phyloP scores from a whole-genome alignment of 2,113 vertebrate species.

The Albula glossodonta region DNA sequence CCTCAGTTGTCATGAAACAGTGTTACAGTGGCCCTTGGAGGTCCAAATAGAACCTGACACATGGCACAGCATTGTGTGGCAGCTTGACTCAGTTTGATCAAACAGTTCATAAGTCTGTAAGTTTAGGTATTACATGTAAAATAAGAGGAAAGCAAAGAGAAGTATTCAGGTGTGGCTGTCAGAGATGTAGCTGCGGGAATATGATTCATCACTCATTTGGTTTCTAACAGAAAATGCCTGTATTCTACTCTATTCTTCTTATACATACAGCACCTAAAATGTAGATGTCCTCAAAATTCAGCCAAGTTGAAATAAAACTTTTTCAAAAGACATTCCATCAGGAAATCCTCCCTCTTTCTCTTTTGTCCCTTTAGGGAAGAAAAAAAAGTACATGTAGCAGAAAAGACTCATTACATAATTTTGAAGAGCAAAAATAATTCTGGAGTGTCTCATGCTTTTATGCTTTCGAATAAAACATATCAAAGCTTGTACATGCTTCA shows the following conservation, averaged over 20 bases:
- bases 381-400: not conserved
- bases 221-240: not conserved
- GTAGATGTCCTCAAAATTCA: conserved; percentile 1
- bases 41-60: too few relatives aligned
- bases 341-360: not conserved
- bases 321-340: conserved; percentile 1
- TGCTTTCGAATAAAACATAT: not conserved
- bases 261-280: not conserved
- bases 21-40: too few relatives aligned
- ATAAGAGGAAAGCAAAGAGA: too few relatives aligned
- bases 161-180: not conserved
- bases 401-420: not conserved
- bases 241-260: not conserved
- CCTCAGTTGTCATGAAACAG: too few relatives aligned
- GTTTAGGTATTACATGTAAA: too few relatives aligned
- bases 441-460: not conserved
- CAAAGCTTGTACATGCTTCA: not conserved
- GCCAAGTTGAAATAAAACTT: conserved; percentile 1
- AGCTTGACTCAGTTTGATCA: too few relatives aligned
- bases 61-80: too few relatives aligned
- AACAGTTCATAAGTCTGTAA: too few relatives aligned
- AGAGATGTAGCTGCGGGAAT: not conserved
- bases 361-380: not conserved
- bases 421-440: not conserved
- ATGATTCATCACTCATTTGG: not conserved